Evolutionary conservation across 1,140 invertebrate species (phyloP).

Genomic region (Neuroterus valhalla): DNA sequence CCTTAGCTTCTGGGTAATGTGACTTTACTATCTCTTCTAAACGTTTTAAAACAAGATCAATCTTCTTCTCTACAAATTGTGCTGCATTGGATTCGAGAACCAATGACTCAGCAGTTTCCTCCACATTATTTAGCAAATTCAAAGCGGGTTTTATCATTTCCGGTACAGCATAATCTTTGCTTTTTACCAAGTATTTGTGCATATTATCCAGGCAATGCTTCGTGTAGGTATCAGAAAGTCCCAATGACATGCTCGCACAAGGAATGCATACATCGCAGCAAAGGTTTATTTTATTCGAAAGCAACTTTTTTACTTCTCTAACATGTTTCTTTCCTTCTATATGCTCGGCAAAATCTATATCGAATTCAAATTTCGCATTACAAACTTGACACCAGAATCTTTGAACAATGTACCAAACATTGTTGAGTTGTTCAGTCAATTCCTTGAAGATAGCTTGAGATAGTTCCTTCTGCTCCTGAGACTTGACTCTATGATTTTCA

Average conservation of each 20-base stretch:
- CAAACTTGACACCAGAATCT: slow-evolving; percentile 49
- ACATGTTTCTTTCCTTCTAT: slow-evolving; percentile 40
- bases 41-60: slow-evolving; percentile 46
- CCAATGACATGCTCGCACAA: slow-evolving; percentile 54
- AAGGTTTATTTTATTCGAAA: not conserved
- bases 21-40: slow-evolving; percentile 43
- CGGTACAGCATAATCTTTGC: slow-evolving; percentile 34
- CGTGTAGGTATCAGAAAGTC: slow-evolving; percentile 37
- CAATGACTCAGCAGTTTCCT: slow-evolving; percentile 37
- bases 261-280: slow-evolving; percentile 52
- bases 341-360: slow-evolving; percentile 49
- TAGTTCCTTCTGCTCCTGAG: slow-evolving; percentile 15
- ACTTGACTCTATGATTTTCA: not conserved
- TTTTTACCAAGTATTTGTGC: slow-evolving; percentile 44
- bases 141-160: slow-evolving; percentile 40
- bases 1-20: slow-evolving; percentile 52
- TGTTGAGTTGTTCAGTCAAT: slow-evolving; percentile 37
- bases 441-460: not conserved
- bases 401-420: slow-evolving; percentile 48
- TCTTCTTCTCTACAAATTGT: slow-evolving; percentile 2
- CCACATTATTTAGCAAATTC: slow-evolving; percentile 39
- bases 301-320: not conserved
- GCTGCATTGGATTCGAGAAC: slow-evolving; percentile 39
- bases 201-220: slow-evolving; percentile 45
- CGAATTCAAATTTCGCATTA: slow-evolving; percentile 7